phyloP scores from a whole-genome alignment of 2,113 vertebrate species.

The Deroptyus accipitrinus region DNA sequence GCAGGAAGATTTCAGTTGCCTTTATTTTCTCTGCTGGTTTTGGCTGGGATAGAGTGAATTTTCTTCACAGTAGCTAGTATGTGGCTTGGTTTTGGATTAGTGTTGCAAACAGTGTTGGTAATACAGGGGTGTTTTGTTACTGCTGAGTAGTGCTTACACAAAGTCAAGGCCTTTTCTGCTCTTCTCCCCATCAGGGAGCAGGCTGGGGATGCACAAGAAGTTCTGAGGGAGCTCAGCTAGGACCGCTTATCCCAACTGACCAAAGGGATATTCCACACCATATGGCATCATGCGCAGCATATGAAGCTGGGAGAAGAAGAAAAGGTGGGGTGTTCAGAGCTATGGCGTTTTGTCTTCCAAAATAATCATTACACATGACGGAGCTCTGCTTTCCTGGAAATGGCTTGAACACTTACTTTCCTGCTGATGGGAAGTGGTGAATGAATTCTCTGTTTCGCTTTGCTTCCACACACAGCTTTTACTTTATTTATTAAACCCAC shows the following conservation, averaged over 20 bases:
- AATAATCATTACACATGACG: background rate
- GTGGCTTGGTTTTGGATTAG: background rate
- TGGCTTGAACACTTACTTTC: background rate
- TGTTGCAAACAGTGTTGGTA: background rate
- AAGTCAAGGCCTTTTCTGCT: background rate
- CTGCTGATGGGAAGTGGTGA: background rate
- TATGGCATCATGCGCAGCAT: background rate
- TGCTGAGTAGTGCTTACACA: background rate
- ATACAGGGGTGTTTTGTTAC: background rate
- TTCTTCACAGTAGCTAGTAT: background rate
- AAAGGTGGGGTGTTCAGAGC: background rate
- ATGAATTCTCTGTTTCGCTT: background rate
- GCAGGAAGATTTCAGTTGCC: background rate
- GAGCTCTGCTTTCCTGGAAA: background rate
- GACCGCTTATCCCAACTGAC: background rate
- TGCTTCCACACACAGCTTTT: rapidly evolving
- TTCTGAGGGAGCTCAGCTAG: background rate
- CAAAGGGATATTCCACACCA: background rate
- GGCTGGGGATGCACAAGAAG: background rate
- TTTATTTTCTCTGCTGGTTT: background rate
- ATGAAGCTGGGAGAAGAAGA: background rate
- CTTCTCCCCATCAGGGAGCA: background rate
- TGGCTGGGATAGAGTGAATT: background rate
- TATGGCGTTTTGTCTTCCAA: background rate
- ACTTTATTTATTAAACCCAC: background rate